Conservation (phyloP, 1,140 invertebrate genomes). For the Manduca sexta region DNA sequence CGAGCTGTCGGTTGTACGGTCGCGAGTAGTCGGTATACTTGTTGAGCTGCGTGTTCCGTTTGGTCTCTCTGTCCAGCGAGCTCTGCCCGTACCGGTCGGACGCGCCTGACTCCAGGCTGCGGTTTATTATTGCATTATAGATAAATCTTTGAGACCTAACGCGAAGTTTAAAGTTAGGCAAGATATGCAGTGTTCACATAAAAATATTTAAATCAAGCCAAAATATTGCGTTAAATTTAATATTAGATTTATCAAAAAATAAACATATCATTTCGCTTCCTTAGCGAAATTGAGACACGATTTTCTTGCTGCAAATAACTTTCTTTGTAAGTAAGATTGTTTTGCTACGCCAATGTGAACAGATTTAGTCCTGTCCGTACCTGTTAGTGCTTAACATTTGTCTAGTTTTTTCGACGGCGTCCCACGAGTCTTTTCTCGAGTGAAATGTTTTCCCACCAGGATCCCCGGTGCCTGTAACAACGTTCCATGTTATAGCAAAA, state of each 20-base stretch:
- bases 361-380: constrained; percentile 18
- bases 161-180: too few species aligned
- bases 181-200: too few species aligned
- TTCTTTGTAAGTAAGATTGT: too few species aligned
- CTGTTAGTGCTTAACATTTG: constrained; percentile 75
- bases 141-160: too few species aligned
- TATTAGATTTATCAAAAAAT: too few species aligned
- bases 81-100: constrained; percentile 46
- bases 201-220: too few species aligned
- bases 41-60: constrained; percentile 76
- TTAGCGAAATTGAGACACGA: too few species aligned
- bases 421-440: constrained; percentile 83
- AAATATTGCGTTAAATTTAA: too few species aligned
- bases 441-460: constrained; percentile 77
- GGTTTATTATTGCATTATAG: too few species aligned
- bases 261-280: too few species aligned
- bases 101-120: constrained; percentile 52
- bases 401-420: constrained; percentile 85
- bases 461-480: constrained; percentile 55
- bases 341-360: too few species aligned
- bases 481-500: background rate
- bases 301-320: too few species aligned
- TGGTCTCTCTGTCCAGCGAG: constrained; percentile 73
- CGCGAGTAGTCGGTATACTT: constrained; percentile 69
- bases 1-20: constrained; percentile 59